A percentile compares a stretch with the other conserved stretches of the same genome.
Conservation (phyloP, 2,888 invertebrate genomes). For the Spialia ferax region DNA sequence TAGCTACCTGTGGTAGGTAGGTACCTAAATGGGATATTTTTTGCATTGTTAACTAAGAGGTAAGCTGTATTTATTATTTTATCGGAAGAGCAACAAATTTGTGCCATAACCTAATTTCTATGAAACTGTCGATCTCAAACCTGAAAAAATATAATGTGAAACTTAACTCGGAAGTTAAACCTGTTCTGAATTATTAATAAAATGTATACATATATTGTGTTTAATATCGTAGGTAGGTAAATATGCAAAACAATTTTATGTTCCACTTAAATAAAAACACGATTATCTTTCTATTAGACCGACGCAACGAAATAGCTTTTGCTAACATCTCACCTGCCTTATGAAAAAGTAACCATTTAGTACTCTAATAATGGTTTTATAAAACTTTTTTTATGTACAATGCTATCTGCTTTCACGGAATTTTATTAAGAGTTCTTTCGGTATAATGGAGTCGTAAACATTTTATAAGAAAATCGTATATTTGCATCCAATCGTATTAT, state of each 20-base stretch:
- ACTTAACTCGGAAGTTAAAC: too few relatives aligned
- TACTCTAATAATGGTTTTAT: slow-evolving; percentile 32
- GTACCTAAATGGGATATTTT: too few relatives aligned
- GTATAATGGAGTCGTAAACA: slow-evolving; percentile 42
- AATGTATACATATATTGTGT: too few relatives aligned
- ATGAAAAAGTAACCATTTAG: slow-evolving; percentile 25
- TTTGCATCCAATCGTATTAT: slow-evolving; percentile 25
- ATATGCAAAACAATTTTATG: not conserved
- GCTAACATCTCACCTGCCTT: slow-evolving; percentile 16
- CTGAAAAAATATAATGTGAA: too few relatives aligned
- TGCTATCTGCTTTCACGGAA: slow-evolving; percentile 38
- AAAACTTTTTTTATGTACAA: slow-evolving; percentile 44
- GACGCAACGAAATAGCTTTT: not conserved
- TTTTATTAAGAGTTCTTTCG: slow-evolving; percentile 42
- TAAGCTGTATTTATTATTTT: too few relatives aligned
- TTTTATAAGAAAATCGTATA: slow-evolving; percentile 42
- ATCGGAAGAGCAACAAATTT: too few relatives aligned
- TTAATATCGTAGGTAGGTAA: too few relatives aligned
- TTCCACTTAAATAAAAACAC: not conserved
- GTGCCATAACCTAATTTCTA: too few relatives aligned
- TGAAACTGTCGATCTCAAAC: too few relatives aligned
- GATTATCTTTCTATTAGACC: not conserved
- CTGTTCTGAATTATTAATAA: too few relatives aligned
- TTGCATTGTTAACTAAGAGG: too few relatives aligned
- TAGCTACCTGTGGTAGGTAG: too few relatives aligned